Base-by-base conservation (phyloP, 2,113 vertebrate genomes). In the Trinectes maculatus region DNA sequence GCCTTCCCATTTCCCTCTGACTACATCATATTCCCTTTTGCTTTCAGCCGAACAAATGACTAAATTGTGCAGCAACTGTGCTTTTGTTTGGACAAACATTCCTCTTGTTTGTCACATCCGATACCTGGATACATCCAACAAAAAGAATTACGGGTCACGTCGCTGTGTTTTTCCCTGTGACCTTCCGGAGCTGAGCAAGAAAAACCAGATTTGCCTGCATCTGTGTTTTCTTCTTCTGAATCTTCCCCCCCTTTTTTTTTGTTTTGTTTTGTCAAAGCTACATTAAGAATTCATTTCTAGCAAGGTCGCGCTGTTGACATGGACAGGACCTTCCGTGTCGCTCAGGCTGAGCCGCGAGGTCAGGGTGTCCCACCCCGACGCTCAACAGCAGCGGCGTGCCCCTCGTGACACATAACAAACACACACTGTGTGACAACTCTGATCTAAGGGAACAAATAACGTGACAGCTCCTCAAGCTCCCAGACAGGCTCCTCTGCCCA, bases 1-100 rank as follows among this genome's bases (percentile, higher is more conserved):
- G 85, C 77, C 82, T 87, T 87, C 64, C 80, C 72, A 55, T 85
- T 87, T 85, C 64, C 64, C 65, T 61, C 66, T 53, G 60, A 82
- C 78, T 84, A 49, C 52, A 88, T 88, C 79, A 74, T 74, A 54
- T 83, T 76, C 69, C 48, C 42, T n/a, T 69, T 75, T 56, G 65
- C 63, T 75, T 68, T 22, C 71, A 75, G 81, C 44, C 74, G 83
- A 70, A 76, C 61, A 64, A 84, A 78, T 67, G 70, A 64, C 67
- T 74, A 68, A 79, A 78, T 28, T 70, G 59, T 59, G 74, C 73
- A 9, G 70, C n/a, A n/a, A 46, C 48, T 71, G 78, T 44, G 68
- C 54, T 58, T 64, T 79, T 82, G 79, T 87, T 75, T 81, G 74
- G 65, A 83, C 44, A 74, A 47, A 36, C 26, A 53, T 11, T 77